Conservation (phyloP, 2,113 vertebrate genomes). For the Mustelus asterias region DNA sequence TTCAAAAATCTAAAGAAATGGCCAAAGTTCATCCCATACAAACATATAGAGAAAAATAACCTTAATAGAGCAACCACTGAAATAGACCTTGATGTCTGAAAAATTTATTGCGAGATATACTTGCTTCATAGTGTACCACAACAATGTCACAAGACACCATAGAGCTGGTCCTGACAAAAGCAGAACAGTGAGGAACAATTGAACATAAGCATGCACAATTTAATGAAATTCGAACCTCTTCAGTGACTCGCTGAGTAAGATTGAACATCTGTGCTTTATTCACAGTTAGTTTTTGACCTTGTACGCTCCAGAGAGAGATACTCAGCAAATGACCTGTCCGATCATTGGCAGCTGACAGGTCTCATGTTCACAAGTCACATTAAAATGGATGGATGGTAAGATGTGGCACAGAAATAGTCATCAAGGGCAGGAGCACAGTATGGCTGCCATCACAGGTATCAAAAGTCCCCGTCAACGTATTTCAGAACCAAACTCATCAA, state of each 20-base stretch:
- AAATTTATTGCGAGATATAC: not conserved
- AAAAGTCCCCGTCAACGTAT: not conserved
- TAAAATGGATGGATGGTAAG: not conserved
- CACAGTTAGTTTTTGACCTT: not conserved
- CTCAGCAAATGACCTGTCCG: not conserved
- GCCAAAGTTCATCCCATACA: not conserved
- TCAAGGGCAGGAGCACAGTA: not conserved
- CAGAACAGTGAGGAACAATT: not conserved
- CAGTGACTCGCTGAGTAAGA: not conserved
- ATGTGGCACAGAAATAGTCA: not conserved
- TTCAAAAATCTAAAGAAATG: conserved; percentile 2
- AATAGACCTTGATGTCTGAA: no score
- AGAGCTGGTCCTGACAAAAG: not conserved
- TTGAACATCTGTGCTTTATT: not conserved
- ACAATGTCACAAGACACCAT: not conserved
- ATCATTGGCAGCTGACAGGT: not conserved
- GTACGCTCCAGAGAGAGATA: not conserved
- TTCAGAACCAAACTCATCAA: not conserved
- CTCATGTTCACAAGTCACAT: not conserved
- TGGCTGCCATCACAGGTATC: not conserved
- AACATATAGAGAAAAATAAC: not conserved
- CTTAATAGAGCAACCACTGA: not conserved
- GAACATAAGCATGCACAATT: not conserved
- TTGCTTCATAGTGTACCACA: not conserved
- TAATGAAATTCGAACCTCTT: not conserved